Evolutionary conservation across 2,797 vertebrate genomes (phyloP).

Genomic region (Todus mexicanus): DNA sequence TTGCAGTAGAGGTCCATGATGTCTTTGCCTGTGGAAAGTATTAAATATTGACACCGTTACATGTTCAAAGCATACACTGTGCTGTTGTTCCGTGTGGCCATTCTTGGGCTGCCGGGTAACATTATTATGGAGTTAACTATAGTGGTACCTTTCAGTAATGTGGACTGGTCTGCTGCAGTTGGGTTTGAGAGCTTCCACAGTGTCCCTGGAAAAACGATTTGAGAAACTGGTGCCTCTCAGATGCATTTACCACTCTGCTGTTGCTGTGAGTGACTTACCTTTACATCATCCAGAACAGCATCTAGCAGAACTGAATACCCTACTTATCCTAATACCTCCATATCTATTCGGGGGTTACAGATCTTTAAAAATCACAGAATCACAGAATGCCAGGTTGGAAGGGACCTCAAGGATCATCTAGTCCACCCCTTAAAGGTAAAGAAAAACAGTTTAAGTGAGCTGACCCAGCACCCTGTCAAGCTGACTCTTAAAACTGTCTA

Average conservation of each 20-base stretch:
- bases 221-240: neutral
- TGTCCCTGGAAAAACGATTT: neutral
- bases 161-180: neutral
- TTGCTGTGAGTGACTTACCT: neutral
- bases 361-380: too few relatives aligned
- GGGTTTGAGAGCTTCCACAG: neutral
- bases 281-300: neutral
- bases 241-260: neutral
- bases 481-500: too few relatives aligned
- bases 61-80: accelerated
- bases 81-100: neutral
- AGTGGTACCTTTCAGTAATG: neutral
- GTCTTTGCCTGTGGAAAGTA: neutral
- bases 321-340: neutral
- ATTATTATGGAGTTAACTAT: neutral
- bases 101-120: neutral
- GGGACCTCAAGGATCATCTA: too few relatives aligned
- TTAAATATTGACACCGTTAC: neutral
- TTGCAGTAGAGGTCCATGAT: neutral
- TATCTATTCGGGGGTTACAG: neutral
- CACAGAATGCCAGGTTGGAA: too few relatives aligned
- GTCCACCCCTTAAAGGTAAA: too few relatives aligned
- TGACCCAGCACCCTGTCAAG: too few relatives aligned
- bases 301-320: neutral
- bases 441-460: too few relatives aligned